Conservation (phyloP, 2,797 vertebrate genomes). For the Vultur gryphus region DNA sequence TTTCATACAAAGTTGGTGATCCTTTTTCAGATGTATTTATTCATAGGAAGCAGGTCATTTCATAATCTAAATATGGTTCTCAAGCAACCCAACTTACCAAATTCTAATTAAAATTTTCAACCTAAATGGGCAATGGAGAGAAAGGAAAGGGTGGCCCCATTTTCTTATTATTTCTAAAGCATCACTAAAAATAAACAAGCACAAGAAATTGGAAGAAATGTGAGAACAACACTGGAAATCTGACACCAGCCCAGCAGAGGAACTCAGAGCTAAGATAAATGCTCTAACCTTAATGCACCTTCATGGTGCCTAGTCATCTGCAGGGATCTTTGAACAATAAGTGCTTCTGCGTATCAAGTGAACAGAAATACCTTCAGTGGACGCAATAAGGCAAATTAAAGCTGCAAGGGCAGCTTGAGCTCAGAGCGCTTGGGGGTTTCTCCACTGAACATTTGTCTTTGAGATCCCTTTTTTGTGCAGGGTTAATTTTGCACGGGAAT, state of each 20-base stretch:
- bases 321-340: slow-evolving; percentile 35
- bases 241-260: not conserved
- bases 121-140: not conserved
- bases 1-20: not conserved
- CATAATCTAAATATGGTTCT: not conserved
- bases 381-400: not conserved
- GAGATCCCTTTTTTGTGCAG: not conserved
- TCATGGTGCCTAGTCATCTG: slow-evolving; percentile 31
- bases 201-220: not conserved
- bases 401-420: not conserved
- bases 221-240: not conserved
- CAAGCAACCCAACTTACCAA: not conserved
- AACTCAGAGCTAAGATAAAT: slow-evolving; percentile 39
- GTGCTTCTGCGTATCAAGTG: slow-evolving; percentile 10
- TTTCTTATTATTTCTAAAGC: not conserved
- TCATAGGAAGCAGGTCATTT: slow-evolving; percentile 9
- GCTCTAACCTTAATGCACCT: slow-evolving; percentile 48
- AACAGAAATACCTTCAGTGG: not conserved
- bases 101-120: not conserved
- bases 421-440: not conserved
- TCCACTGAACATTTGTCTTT: not conserved
- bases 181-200: slow-evolving; percentile 15
- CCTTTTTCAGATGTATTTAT: slow-evolving; percentile 13
- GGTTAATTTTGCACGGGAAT: not conserved
- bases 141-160: not conserved